A percentile compares a stretch with the other conserved stretches of the same genome.
Conservation (phyloP, 2,888 invertebrate species). For the Thereva nobilitata region DNA sequence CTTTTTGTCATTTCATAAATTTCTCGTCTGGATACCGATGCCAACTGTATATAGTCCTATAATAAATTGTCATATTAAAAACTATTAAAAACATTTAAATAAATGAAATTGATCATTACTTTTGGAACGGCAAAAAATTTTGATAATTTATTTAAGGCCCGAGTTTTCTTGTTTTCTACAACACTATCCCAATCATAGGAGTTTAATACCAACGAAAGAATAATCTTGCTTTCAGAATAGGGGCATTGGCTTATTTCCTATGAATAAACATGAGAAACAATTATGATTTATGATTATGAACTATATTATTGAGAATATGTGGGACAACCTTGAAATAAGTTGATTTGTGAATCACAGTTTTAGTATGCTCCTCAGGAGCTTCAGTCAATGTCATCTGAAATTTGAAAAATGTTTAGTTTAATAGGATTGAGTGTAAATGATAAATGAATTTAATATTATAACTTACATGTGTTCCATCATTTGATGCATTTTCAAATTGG, state of each 20-base stretch:
- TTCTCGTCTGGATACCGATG: slow-evolving; percentile 53
- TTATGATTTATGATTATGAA: background rate
- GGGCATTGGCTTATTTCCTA: slow-evolving; percentile 50
- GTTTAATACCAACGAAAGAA: slow-evolving; percentile 55
- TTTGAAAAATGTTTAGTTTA: background rate
- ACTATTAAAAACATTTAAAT: background rate
- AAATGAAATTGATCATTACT: slow-evolving; percentile 44
- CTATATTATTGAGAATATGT: slow-evolving; percentile 3
- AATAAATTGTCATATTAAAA: slow-evolving; percentile 20
- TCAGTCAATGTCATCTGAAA: slow-evolving; percentile 38
- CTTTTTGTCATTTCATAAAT: slow-evolving; percentile 53
- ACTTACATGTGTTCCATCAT: slow-evolving; percentile 54
- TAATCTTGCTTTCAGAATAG: slow-evolving; percentile 52
- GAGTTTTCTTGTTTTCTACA: slow-evolving; percentile 50
- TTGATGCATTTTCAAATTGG: slow-evolving; percentile 50
- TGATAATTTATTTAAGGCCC: slow-evolving; percentile 54
- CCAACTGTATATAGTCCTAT: slow-evolving; percentile 55
- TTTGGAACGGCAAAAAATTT: slow-evolving; percentile 58
- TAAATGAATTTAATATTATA: slow-evolving; percentile 8
- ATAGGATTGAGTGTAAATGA: too few relatives aligned
- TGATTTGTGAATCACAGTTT: slow-evolving; percentile 35
- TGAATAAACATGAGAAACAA: slow-evolving; percentile 13
- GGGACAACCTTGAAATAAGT: slow-evolving; percentile 38
- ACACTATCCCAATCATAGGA: slow-evolving; percentile 55
- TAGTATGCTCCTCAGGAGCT: slow-evolving; percentile 37